These are phyloP conservation scores for Eupeodes luniger DNA, from an alignment of 2,888 invertebrate genomes.

Conservation along the genomic window DNA sequence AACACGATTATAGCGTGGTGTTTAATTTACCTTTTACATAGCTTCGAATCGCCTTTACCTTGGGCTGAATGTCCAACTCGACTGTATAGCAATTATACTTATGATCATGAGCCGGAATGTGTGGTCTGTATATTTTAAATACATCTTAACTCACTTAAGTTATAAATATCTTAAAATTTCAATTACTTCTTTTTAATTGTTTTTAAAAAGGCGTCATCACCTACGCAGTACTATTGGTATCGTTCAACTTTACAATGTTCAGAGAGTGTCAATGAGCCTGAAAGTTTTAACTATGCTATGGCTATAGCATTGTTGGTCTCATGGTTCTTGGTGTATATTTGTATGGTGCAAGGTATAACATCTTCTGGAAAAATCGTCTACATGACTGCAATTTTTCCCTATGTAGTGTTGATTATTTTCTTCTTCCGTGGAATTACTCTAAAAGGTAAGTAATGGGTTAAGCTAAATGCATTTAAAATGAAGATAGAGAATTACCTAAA, in stretches of 20 bases:
- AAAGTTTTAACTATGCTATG: conserved; percentile 96
- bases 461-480: neutral
- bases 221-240: conserved; percentile 98
- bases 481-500: no score
- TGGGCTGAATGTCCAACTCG: conserved; percentile 96
- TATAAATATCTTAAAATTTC: neutral
- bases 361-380: conserved; percentile 98
- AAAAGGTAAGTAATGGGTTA: conserved; percentile 86
- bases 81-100: conserved; percentile 91
- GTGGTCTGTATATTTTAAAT: conserved; percentile 86
- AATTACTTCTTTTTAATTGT: neutral
- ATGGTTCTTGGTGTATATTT: conserved; percentile 97
- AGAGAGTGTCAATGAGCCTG: conserved; percentile 93
- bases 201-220: conserved; percentile 88
- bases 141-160: neutral
- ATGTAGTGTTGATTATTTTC: conserved; percentile 97
- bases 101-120: conserved; percentile 92
- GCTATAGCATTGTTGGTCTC: conserved; percentile 93
- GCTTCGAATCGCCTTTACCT: conserved; percentile 95
- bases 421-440: conserved; percentile 97
- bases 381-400: conserved; percentile 98
- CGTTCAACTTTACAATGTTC: conserved; percentile 95
- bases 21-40: conserved; percentile 96
- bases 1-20: conserved; percentile 99
- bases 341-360: conserved; percentile 99